Evolutionary conservation across 2,888 invertebrate species (phyloP).

Genomic region (Nemoura dubitans): DNA sequence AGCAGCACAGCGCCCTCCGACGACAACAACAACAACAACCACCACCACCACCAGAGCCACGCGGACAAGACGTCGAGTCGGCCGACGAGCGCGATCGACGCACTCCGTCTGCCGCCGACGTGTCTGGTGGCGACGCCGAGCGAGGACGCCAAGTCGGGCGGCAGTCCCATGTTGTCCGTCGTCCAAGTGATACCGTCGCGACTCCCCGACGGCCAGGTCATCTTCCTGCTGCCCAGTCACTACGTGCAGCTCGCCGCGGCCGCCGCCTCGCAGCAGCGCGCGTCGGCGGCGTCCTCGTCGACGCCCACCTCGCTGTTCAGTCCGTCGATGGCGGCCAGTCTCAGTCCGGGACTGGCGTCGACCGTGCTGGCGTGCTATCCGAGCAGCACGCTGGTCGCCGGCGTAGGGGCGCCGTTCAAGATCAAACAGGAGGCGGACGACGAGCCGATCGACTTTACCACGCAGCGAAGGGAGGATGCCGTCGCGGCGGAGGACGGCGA

Average conservation of each 20-base stretch:
- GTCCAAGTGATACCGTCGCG: constrained; percentile 64
- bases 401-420: neutral
- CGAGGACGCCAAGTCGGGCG: constrained; percentile 54
- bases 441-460: constrained; percentile 48
- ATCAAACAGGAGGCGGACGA: constrained; percentile 28
- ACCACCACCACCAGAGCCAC: constrained; percentile 57
- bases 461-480: constrained; percentile 39
- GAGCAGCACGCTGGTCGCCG: neutral
- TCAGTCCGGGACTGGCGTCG: constrained; percentile 16
- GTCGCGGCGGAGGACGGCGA: constrained; percentile 24
- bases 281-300: constrained; percentile 37
- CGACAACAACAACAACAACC: constrained; percentile 62
- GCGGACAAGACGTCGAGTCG: constrained; percentile 54
- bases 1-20: constrained; percentile 60
- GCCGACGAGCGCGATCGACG: constrained; percentile 51
- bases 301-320: constrained; percentile 16
- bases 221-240: constrained; percentile 69
- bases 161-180: constrained; percentile 49
- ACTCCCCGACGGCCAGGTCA: constrained; percentile 69
- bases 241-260: constrained; percentile 69
- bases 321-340: constrained; percentile 20
- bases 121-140: constrained; percentile 53
- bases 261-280: constrained; percentile 45
- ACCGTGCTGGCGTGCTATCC: constrained; percentile 24
- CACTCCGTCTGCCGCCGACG: constrained; percentile 51